Percentiles rank a stretch among this genome's conserved stretches.
These are phyloP conservation scores for Conus ventricosus DNA, from an alignment of 1,140 invertebrate species.

Conservation along the genomic window DNA sequence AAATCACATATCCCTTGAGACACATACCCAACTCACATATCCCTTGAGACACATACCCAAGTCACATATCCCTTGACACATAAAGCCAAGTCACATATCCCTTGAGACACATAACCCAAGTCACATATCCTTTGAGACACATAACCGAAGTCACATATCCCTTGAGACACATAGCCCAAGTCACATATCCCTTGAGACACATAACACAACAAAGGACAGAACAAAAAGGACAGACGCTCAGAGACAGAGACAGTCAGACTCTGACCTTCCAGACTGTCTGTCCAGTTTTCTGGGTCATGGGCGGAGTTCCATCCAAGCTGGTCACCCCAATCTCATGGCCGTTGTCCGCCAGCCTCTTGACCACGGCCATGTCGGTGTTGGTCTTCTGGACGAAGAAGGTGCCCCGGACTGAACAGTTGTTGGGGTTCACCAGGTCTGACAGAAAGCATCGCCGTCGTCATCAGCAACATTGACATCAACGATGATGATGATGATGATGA, in stretches of 20 bases:
- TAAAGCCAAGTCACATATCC: too few species aligned
- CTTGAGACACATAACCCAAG: too few species aligned
- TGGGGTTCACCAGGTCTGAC: conserved; percentile 81
- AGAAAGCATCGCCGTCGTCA: too few species aligned
- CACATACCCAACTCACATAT: too few species aligned
- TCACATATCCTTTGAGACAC: neutral
- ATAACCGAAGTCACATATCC: neutral
- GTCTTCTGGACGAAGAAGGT: conserved; percentile 90
- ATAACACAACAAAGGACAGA: neutral
- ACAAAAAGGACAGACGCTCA: neutral
- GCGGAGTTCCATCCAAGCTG: conserved; percentile 79
- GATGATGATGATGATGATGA: too few species aligned
- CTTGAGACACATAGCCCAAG: neutral
- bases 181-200: neutral
- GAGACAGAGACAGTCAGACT: neutral
- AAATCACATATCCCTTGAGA: too few species aligned
- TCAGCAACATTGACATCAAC: too few species aligned
- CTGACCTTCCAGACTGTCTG: neutral
- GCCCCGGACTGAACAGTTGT: conserved; percentile 85
- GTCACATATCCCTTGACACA: too few species aligned
- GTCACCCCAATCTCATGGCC: conserved; percentile 92
- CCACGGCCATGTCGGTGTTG: conserved; percentile 86
- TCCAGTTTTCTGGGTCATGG: conserved; percentile 46
- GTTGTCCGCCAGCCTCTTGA: conserved; percentile 86
- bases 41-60: too few species aligned